Percentiles rank a stretch among this genome's conserved stretches.
phyloP scores from a whole-genome alignment of 2,113 vertebrate species.

The Corythaeola cristata region DNA sequence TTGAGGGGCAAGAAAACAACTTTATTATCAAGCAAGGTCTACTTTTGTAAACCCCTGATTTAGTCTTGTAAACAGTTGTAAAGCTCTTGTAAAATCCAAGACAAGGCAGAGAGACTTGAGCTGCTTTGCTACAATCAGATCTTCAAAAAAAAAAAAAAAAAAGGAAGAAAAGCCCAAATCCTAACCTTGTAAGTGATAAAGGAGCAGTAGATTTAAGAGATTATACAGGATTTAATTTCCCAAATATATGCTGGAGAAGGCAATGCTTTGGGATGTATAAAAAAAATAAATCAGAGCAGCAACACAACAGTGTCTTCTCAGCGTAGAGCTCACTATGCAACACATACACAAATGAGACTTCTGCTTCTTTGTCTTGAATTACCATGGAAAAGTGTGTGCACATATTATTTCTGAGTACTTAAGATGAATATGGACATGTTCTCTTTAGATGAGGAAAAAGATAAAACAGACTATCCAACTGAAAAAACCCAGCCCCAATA shows the following conservation, averaged over 20 bases:
- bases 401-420: not conserved
- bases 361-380: not conserved
- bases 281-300: not conserved
- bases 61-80: conserved; percentile 63
- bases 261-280: not conserved
- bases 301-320: not conserved
- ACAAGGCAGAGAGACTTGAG: conserved; percentile 55
- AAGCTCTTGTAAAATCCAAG: conserved; percentile 62
- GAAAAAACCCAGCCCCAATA: not conserved
- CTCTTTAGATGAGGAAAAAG: not conserved
- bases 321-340: not conserved
- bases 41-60: conserved; percentile 64
- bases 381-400: not conserved
- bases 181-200: conserved; percentile 47
- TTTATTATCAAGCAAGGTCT: conserved; percentile 64
- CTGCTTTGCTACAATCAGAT: conserved; percentile 52
- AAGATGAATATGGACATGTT: not conserved
- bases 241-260: conserved; percentile 25
- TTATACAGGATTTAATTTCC: conserved; percentile 56
- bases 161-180: not conserved
- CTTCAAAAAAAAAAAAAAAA: not conserved
- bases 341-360: not conserved
- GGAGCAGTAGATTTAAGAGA: conserved; percentile 49
- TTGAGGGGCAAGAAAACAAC: conserved; percentile 65
- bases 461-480: not conserved